phyloP scores from a whole-genome alignment of 1,140 invertebrate species.

The Cryptotermes secundus region DNA sequence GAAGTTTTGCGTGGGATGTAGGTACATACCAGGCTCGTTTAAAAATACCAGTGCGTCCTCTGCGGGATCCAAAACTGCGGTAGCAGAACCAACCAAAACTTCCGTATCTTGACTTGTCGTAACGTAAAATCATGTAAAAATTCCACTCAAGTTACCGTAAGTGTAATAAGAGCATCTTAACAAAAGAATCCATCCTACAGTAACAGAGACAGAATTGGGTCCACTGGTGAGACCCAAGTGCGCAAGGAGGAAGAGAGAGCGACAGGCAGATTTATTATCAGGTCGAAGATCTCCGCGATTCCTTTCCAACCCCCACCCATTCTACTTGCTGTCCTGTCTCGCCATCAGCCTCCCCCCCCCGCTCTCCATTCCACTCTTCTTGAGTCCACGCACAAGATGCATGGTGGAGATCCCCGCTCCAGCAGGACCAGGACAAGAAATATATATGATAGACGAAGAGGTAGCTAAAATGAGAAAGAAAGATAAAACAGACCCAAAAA shows the following conservation, averaged over 20 bases:
- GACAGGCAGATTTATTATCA: background rate
- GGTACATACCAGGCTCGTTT: too few relatives aligned
- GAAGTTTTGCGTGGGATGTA: too few relatives aligned
- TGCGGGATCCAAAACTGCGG: too few relatives aligned
- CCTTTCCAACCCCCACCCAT: constrained; percentile 8
- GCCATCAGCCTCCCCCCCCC: background rate
- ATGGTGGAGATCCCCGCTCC: background rate
- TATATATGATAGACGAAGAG: constrained; percentile 17
- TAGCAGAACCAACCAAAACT: background rate
- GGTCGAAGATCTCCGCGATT: constrained; percentile 9
- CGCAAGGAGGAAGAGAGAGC: background rate
- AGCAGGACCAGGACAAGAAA: constrained; percentile 10
- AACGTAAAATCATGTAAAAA: background rate
- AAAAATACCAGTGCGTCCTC: too few relatives aligned
- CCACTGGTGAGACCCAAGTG: background rate
- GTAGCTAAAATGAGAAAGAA: background rate
- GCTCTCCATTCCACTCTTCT: too few relatives aligned
- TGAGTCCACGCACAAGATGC: background rate
- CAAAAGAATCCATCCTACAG: background rate
- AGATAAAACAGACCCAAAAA: constrained; percentile 1
- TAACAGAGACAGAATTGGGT: background rate
- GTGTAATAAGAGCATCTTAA: background rate
- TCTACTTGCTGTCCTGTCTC: background rate
- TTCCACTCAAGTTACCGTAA: background rate
- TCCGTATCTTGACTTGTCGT: background rate